Base-by-base conservation (phyloP, 2,797 vertebrate genomes). In the Microctenopoma lineatum region DNA sequence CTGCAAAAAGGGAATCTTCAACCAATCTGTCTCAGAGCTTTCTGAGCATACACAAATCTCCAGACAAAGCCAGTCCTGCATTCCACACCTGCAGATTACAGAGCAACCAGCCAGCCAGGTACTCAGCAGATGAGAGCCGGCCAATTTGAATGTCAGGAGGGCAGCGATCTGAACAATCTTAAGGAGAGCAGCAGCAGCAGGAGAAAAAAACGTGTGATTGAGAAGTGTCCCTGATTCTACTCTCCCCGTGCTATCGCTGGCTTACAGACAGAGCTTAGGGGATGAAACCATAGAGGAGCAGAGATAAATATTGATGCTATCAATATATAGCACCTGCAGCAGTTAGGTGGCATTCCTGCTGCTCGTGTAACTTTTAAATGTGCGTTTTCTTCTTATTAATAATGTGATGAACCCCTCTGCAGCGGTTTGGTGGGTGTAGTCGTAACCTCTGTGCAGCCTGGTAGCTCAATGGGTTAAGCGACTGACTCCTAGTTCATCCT, bases 31-130 rank as follows among this genome's bases (percentile, higher is more conserved):
- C 70, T 55, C 48, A 1, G 34, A 42, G 14, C 57, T 73, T 29
- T 63, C 56, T 56, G 39, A 78, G 60, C 73, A 89, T 65, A 81
- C 75, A 83, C 56, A 80, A 77, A 80, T 85, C 85, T 77, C 64
- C 69, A 52, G 56, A 81, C 70, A 79, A 82, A 80, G 75, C 47
- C 45, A 67, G 16, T 64, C 46, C 73, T 53, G 73, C 46, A 39
- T 53, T 73, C 59, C 50, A 54, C 53, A 47, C 16, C 58, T 53
- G 66, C 21, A 69, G 83, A 88, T 88, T 83, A 86, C 62, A 55
- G 68, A 65, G 65, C 50, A 72, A 60, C 7, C 70, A 55, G 32
- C 16, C 27, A 18, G 62, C 12, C 34, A 34, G 41, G 67, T 44
- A 14, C 59, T 18, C 61, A 73, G 75, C 66, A 12, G 36, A 38